Base-by-base conservation (phyloP, 1,140 invertebrate genomes). In the Phocides pigmalion region DNA sequence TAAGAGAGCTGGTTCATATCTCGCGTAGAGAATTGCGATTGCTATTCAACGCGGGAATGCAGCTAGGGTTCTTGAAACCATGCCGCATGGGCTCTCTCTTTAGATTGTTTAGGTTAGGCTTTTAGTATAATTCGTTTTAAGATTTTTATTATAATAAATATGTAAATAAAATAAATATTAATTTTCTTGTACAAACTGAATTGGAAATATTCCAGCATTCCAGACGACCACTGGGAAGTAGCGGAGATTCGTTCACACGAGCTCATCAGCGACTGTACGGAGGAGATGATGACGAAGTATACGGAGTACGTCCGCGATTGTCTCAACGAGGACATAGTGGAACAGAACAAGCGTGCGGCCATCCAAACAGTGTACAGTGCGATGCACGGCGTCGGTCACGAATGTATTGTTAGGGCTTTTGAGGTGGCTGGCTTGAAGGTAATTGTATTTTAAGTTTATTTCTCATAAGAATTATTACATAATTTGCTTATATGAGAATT, bases 371-470 rank as follows among this genome's bases (percentile, higher is more conserved):
- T 96, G 0, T 99, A 99, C 74, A 99, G 98, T 41, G 96, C 99
- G 0, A 98, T 99, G 96, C 99, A 99, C 88, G 99, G 99, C 17
- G 98, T 99, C 11, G 98, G 98, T 0, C 96, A 97, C 82, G 85
- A 94, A 6, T 99, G 95, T 84, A 94, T 98, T 67, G 80, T 93
- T 37, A 90, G 95, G 70, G 95, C 97, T 4, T 97, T 99, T 76
- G 91, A 95, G 73, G 82, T 86, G 25, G 95, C 96, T 56, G 95
- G 95, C 67, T 95, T 99, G 41, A 94, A 95, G 84, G 95, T 96
- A 89, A 19, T 17, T 47, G 14, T 15, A 22, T 9, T 15, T 22
- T 3, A 22, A 22, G 20, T 22, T 3, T 22, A 3, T 22, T 2
- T 3, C 20, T 5, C 20, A 22, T 22, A 22, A 5, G 20, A 22